phyloP scores from a whole-genome alignment of 2,113 vertebrate species.

The Eretmochelys imbricata region DNA sequence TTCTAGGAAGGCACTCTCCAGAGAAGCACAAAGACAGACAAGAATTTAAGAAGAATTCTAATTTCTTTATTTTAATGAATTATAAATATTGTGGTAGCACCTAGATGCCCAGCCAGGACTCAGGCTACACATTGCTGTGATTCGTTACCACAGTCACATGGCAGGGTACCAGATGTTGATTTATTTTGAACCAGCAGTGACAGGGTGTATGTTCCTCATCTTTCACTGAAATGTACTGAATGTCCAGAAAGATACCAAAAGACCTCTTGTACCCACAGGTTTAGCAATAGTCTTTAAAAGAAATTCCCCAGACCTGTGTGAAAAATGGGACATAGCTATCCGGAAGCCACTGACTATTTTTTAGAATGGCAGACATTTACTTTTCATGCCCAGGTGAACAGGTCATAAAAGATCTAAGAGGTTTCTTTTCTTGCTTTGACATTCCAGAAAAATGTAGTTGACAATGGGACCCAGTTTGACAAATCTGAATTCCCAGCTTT shows the following conservation, averaged over 20 bases:
- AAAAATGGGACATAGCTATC: not conserved
- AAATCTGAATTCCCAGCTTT: not conserved
- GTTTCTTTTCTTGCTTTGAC: not conserved
- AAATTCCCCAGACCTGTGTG: rapidly evolving
- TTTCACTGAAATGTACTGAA: not conserved
- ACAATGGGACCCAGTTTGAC: not conserved
- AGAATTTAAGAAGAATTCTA: not conserved
- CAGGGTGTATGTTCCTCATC: not conserved
- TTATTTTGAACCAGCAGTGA: constrained; percentile 24
- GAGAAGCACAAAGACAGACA: not conserved
- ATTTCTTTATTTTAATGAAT: not conserved
- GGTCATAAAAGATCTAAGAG: not conserved
- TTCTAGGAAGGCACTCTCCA: too few species aligned
- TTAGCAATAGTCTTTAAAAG: not conserved
- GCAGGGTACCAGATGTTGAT: constrained; percentile 10
- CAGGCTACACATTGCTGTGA: not conserved
- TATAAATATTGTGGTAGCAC: not conserved
- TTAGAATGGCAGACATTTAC: not conserved
- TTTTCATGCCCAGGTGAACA: not conserved
- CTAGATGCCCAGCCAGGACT: not conserved
- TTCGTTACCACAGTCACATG: not conserved
- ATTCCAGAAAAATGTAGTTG: not conserved
- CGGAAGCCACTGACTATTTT: not conserved
- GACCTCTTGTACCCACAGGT: not conserved
- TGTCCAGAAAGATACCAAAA: not conserved